Conservation (phyloP, 2,888 invertebrate species). For the Folsomia manolachei region DNA sequence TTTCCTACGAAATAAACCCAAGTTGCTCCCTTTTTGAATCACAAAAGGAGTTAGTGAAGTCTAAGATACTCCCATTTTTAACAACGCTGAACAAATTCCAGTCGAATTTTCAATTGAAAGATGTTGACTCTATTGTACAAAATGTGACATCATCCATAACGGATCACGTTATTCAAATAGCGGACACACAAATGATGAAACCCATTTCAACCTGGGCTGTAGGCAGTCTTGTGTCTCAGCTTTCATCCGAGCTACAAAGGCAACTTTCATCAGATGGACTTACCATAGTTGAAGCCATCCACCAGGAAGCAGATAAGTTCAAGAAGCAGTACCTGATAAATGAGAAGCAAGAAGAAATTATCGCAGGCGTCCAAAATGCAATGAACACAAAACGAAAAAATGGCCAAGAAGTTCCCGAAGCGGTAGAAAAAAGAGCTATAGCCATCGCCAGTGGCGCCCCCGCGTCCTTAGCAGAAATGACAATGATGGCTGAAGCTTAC, state of each 20-base stretch:
- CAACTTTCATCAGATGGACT: slow-evolving; percentile 5
- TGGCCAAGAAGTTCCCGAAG: neutral
- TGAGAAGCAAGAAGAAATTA: neutral
- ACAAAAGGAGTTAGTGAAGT: too few species aligned
- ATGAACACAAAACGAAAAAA: neutral
- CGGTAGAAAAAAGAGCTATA: neutral
- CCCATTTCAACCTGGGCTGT: slow-evolving; percentile 10
- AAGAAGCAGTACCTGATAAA: slow-evolving; percentile 2
- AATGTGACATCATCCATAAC: slow-evolving; percentile 7
- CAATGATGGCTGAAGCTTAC: neutral
- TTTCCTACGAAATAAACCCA: neutral
- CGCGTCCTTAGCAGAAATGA: slow-evolving; percentile 11
- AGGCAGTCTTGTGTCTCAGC: slow-evolving; percentile 8
- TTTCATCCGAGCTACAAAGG: slow-evolving; percentile 12
- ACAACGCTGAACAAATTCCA: neutral
- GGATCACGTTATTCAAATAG: slow-evolving; percentile 26
- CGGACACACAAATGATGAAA: slow-evolving; percentile 24
- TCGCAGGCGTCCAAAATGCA: neutral
- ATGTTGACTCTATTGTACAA: neutral
- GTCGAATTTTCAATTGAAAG: neutral
- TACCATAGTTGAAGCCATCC: neutral
- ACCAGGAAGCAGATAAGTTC: slow-evolving; percentile 15
- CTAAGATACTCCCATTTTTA: neutral
- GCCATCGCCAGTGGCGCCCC: neutral
- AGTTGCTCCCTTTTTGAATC: too few species aligned